A percentile compares a stretch with the other conserved stretches of the same genome.
phyloP scores from a whole-genome alignment of 2,113 vertebrate species.

The Galbula dea region DNA sequence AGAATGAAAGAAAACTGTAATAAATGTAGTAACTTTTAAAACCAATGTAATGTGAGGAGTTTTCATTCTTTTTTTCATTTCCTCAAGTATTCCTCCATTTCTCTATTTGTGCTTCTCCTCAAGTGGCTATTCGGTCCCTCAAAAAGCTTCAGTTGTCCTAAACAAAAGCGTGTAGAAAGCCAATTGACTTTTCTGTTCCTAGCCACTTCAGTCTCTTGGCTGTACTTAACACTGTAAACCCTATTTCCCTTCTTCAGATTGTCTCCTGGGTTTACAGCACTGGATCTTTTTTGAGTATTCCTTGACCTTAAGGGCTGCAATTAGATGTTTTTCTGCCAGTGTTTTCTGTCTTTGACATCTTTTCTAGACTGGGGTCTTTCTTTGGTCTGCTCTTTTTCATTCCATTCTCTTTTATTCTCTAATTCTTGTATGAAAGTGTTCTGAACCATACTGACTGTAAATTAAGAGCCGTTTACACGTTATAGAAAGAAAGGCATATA shows the following conservation, averaged over 20 bases:
- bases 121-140: neutral
- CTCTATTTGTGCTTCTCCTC: neutral
- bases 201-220: neutral
- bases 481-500: neutral
- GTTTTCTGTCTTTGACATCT: neutral
- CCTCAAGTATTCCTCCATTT: neutral
- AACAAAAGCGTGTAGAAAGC: neutral
- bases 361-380: neutral
- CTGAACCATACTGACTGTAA: neutral
- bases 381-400: neutral
- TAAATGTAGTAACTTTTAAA: neutral
- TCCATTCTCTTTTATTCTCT: neutral
- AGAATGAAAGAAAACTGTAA: neutral
- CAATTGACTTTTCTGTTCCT: neutral
- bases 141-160: neutral
- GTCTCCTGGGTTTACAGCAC: neutral
- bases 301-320: neutral
- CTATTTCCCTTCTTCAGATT: neutral
- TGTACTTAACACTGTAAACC: neutral
- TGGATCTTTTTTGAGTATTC: neutral
- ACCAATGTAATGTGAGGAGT: neutral
- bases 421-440: neutral
- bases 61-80: neutral
- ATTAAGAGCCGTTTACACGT: neutral
- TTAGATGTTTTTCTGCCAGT: neutral